Conservation (phyloP, 2,113 vertebrate genomes). For the Athene noctua region DNA sequence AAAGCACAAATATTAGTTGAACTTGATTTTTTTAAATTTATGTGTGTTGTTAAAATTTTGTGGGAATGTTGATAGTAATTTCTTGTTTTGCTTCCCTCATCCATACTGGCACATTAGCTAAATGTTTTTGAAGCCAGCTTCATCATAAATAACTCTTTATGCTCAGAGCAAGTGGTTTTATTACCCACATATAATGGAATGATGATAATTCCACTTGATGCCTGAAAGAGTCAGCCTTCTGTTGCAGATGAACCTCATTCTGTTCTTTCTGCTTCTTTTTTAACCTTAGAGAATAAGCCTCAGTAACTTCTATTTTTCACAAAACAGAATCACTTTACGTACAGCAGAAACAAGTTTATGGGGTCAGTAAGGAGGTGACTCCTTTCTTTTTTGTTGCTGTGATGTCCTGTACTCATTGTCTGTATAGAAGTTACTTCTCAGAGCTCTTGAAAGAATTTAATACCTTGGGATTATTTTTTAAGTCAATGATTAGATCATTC, state of each 20-base stretch:
- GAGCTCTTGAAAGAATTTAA: background rate
- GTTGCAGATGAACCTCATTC: background rate
- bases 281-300: background rate
- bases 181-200: background rate
- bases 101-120: background rate
- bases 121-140: background rate
- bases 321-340: background rate
- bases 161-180: background rate
- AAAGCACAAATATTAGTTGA: background rate
- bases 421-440: background rate
- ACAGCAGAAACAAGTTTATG: background rate
- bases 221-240: background rate
- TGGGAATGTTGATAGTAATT: background rate
- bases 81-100: background rate
- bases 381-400: background rate
- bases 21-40: background rate
- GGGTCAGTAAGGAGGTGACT: background rate
- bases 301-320: background rate
- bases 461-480: background rate
- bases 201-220: background rate
- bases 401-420: background rate
- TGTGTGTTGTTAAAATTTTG: background rate
- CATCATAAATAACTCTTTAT: background rate
- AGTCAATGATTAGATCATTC: background rate
- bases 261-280: background rate